Evolutionary conservation across 1,140 invertebrate genomes (phyloP).

Genomic region (Laupala kohalensis): DNA sequence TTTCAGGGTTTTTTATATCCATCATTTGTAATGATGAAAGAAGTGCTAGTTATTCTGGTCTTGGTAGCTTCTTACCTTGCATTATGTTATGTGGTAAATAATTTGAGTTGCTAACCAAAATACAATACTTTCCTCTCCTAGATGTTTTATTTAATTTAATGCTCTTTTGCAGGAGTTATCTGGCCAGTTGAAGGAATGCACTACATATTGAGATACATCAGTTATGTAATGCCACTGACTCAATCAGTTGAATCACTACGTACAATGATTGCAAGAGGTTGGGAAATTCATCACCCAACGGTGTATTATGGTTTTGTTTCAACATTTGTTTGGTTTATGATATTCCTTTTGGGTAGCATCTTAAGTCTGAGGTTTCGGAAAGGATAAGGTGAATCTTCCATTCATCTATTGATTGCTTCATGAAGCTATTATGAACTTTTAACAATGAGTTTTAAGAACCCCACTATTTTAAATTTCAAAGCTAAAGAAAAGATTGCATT

Average conservation of each 20-base stretch:
- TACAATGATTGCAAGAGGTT: slow-evolving; percentile 6
- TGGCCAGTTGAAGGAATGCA: slow-evolving; percentile 14
- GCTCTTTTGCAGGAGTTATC: slow-evolving; percentile 5
- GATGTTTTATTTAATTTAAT: neutral
- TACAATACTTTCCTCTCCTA: neutral
- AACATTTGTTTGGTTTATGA: slow-evolving; percentile 9
- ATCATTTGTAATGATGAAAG: slow-evolving; percentile 13
- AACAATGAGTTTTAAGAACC: too few species aligned
- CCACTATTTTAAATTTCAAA: too few species aligned
- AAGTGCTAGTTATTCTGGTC: slow-evolving; percentile 14
- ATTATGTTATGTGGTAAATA: slow-evolving; percentile 16
- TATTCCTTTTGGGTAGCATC: slow-evolving; percentile 9
- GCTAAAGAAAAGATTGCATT: too few species aligned
- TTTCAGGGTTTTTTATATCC: slow-evolving; percentile 14
- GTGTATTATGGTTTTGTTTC: slow-evolving; percentile 12
- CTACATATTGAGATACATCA: slow-evolving; percentile 1
- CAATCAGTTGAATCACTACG: slow-evolving; percentile 6
- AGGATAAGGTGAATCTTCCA: too few species aligned
- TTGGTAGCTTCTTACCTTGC: slow-evolving; percentile 16
- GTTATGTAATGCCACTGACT: slow-evolving; percentile 9
- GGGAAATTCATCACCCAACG: slow-evolving; percentile 1
- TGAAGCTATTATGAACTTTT: too few species aligned
- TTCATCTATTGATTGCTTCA: too few species aligned
- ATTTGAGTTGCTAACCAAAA: neutral
- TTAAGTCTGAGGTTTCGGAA: slow-evolving; percentile 10